A percentile compares a stretch with the other conserved stretches of the same genome.
phyloP scores from a whole-genome alignment of 2,888 invertebrate genomes.

The Athalia cordata region DNA sequence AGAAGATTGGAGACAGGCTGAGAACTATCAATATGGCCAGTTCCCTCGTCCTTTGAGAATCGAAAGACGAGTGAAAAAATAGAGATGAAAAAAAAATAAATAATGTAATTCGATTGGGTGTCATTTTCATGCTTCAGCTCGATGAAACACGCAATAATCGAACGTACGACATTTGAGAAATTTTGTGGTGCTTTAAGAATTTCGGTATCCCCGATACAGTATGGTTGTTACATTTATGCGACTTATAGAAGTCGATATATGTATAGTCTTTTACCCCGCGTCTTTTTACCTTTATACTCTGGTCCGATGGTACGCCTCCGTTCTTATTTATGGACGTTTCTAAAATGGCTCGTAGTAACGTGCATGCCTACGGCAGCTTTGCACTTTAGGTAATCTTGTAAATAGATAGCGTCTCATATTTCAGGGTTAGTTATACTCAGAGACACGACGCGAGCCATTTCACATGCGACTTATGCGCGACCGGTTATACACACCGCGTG shows the following conservation, averaged over 20 bases:
- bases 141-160: not conserved
- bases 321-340: conserved; percentile 11
- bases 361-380: not conserved
- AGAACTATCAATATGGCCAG: conserved; percentile 9
- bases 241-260: too few species aligned
- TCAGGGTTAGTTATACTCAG: not conserved
- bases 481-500: not conserved
- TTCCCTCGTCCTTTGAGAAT: not conserved
- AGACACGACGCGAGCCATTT: not conserved
- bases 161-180: too few species aligned
- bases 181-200: too few species aligned
- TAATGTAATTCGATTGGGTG: too few species aligned
- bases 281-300: not conserved
- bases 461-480: not conserved
- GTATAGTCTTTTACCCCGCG: not conserved
- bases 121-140: too few species aligned
- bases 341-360: conserved; percentile 16
- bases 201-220: too few species aligned
- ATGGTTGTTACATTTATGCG: not conserved
- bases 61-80: not conserved
- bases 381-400: conserved; percentile 18
- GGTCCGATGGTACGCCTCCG: not conserved
- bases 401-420: conserved; percentile 9
- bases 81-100: not conserved
- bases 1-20: not conserved